phyloP scores from a whole-genome alignment of 2,888 invertebrate genomes.

The Aleiodes alternator region DNA sequence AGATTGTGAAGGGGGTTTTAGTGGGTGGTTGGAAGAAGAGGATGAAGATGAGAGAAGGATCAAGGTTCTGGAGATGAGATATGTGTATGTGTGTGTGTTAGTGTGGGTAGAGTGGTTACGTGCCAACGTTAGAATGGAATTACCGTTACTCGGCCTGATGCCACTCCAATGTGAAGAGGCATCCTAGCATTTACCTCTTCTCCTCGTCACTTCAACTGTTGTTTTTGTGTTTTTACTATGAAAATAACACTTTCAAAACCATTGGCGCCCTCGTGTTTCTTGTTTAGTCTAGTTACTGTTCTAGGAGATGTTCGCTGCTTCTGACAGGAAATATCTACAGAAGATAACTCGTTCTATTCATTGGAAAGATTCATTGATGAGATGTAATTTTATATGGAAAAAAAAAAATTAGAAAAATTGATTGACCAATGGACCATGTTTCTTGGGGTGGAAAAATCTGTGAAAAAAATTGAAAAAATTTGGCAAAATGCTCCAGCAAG shows the following conservation, averaged over 20 bases:
- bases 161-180: constrained; percentile 10
- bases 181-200: constrained; percentile 3
- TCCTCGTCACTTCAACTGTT: neutral
- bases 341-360: neutral
- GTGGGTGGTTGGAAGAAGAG: constrained; percentile 36
- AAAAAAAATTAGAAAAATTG: no score
- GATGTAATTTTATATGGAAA: no score
- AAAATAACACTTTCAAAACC: constrained; percentile 3
- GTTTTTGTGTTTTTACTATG: constrained; percentile 5
- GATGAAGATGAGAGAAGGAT: constrained; percentile 23
- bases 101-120: constrained; percentile 39
- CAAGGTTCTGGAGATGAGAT: neutral
- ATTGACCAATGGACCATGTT: no score
- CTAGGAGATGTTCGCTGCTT: neutral
- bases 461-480: no score
- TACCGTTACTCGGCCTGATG: constrained; percentile 70
- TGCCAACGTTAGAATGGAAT: constrained; percentile 50
- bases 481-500: no score
- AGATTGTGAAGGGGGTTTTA: neutral
- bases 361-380: no score
- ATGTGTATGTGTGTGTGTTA: neutral
- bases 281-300: neutral
- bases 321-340: neutral
- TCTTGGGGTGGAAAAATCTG: no score
- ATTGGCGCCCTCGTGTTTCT: constrained; percentile 27